Conservation (phyloP, 2,888 invertebrate species). For the Rotaria socialis region DNA sequence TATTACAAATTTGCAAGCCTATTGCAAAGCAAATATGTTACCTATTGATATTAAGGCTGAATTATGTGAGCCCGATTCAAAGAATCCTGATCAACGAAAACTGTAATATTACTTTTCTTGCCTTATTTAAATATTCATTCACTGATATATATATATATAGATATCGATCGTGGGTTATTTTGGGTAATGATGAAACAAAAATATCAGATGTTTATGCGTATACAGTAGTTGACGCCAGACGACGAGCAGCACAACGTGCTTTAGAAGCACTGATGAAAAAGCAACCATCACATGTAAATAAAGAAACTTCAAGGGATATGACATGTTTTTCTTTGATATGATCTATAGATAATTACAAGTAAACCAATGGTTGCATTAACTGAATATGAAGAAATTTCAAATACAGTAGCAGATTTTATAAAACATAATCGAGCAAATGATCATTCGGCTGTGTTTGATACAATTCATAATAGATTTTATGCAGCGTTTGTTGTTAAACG, state of each 20-base stretch:
- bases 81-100: neutral
- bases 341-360: neutral
- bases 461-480: neutral
- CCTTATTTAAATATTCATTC: neutral
- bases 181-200: slow-evolving; percentile 3
- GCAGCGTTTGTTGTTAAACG: slow-evolving; percentile 22
- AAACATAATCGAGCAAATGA: neutral
- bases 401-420: slow-evolving; percentile 33
- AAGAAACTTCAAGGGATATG: too few species aligned
- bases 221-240: slow-evolving; percentile 1
- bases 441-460: neutral
- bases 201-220: slow-evolving; percentile 3
- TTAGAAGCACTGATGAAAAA: slow-evolving; percentile 31
- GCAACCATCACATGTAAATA: slow-evolving; percentile 28
- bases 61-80: neutral
- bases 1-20: slow-evolving; percentile 26
- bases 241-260: slow-evolving; percentile 10
- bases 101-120: neutral
- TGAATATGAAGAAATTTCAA: slow-evolving; percentile 33
- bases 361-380: slow-evolving; percentile 36
- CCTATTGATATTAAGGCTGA: slow-evolving; percentile 8
- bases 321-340: too few species aligned
- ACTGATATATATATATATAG: neutral
- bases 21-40: slow-evolving; percentile 34
- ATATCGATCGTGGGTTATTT: slow-evolving; percentile 24